Conservation (phyloP, 2,888 invertebrate species). For the Rhaphigaster nebulosa region DNA sequence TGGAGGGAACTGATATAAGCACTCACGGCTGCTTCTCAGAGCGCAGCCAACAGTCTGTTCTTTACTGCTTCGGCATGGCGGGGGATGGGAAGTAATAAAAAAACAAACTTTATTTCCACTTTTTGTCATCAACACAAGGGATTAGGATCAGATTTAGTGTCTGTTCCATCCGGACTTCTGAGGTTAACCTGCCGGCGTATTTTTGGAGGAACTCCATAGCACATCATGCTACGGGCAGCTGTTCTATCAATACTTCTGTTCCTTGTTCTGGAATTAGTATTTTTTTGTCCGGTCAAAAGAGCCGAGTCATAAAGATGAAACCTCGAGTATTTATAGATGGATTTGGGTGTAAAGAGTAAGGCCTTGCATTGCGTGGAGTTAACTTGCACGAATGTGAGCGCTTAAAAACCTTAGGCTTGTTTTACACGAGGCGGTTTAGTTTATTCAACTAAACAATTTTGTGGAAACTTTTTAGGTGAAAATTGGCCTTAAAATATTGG, state of each 20-base stretch:
- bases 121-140: not conserved
- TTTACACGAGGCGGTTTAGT: no score
- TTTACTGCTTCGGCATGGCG: slow-evolving; percentile 23
- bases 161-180: not conserved
- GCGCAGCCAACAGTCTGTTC: not conserved
- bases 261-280: not conserved
- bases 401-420: no score
- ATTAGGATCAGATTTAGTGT: not conserved
- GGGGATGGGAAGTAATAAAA: not conserved
- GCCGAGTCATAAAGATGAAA: not conserved
- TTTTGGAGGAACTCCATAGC: not conserved
- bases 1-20: not conserved
- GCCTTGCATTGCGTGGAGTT: not conserved
- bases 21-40: not conserved
- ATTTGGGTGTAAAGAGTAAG: not conserved
- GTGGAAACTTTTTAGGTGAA: no score
- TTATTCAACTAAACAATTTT: no score
- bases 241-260: not conserved
- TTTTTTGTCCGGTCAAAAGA: not conserved
- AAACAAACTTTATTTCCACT: slow-evolving; percentile 17
- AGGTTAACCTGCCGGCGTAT: not conserved
- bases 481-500: no score
- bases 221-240: not conserved
- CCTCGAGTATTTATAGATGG: not conserved
- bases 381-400: not conserved